Evolutionary conservation across 2,113 vertebrate genomes (phyloP).

Genomic region (Marcusenius ussheri): DNA sequence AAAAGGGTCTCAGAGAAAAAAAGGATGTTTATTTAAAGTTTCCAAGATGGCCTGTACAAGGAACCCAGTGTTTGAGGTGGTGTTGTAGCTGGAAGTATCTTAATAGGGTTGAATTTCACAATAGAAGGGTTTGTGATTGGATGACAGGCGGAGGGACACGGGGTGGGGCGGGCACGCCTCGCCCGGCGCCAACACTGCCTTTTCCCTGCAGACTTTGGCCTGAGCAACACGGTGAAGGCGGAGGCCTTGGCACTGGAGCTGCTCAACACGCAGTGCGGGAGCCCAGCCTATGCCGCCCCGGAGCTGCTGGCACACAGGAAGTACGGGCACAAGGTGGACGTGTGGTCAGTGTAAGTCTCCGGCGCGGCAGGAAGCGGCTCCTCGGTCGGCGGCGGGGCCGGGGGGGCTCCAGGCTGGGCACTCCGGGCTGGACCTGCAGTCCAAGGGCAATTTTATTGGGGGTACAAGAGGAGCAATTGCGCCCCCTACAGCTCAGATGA

Average conservation of each 20-base stretch:
- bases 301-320: conserved; percentile 76
- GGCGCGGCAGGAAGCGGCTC: neutral
- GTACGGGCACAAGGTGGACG: conserved; percentile 74
- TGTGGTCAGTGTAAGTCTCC: conserved; percentile 75
- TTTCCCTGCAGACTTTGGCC: conserved; percentile 65
- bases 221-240: conserved; percentile 70
- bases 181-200: neutral
- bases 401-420: neutral
- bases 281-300: conserved; percentile 70
- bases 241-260: conserved; percentile 69
- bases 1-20: neutral
- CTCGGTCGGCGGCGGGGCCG: neutral
- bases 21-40: neutral
- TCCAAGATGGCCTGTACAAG: neutral
- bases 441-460: neutral
- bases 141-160: neutral
- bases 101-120: neutral
- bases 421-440: neutral
- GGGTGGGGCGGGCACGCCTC: neutral
- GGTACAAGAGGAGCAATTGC: neutral
- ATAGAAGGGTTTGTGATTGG: neutral
- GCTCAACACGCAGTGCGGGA: conserved; percentile 72
- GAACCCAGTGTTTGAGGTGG: neutral
- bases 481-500: neutral
- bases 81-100: neutral